A percentile compares a stretch with the other conserved stretches of the same genome.
Evolutionary conservation across 2,113 vertebrate species (phyloP).

Genomic region (Craseonycteris thonglongyai): DNA sequence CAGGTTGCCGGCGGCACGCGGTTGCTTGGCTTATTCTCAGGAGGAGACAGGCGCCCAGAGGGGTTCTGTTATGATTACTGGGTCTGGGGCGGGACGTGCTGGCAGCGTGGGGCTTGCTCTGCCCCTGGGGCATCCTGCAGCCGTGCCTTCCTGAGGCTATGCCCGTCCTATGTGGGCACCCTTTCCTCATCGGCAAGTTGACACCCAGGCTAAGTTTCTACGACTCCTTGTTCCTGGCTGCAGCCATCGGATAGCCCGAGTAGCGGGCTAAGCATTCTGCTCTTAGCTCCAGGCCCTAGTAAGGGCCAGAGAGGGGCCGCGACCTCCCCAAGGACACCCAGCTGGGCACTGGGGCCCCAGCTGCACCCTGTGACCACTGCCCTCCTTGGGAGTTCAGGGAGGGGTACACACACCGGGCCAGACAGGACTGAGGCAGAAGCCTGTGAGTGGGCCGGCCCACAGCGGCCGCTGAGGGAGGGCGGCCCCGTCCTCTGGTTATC

Average conservation of each 20-base stretch:
- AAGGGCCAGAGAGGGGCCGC: not conserved
- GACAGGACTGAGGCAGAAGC: accelerated
- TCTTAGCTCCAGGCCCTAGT: accelerated
- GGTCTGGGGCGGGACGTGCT: accelerated
- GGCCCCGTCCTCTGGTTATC: accelerated
- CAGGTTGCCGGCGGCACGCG: accelerated
- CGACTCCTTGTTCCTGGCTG: accelerated
- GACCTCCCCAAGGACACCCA: accelerated
- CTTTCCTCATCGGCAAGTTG: accelerated
- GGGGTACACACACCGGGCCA: accelerated
- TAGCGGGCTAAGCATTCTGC: accelerated
- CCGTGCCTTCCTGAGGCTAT: accelerated
- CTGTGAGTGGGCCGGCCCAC: accelerated
- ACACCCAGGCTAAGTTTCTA: accelerated
- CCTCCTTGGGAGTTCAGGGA: too few relatives aligned
- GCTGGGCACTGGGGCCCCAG: not conserved
- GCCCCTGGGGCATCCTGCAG: accelerated
- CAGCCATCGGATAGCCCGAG: accelerated
- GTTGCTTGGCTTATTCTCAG: accelerated
- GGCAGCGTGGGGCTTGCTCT: accelerated
- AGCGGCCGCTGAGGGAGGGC: not conserved
- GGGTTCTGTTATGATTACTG: accelerated
- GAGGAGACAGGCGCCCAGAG: accelerated
- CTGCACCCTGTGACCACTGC: accelerated
- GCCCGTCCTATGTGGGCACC: accelerated